Evolutionary conservation across 2,797 vertebrate genomes (phyloP).

Genomic region (Coranthus polyacanthus): DNA sequence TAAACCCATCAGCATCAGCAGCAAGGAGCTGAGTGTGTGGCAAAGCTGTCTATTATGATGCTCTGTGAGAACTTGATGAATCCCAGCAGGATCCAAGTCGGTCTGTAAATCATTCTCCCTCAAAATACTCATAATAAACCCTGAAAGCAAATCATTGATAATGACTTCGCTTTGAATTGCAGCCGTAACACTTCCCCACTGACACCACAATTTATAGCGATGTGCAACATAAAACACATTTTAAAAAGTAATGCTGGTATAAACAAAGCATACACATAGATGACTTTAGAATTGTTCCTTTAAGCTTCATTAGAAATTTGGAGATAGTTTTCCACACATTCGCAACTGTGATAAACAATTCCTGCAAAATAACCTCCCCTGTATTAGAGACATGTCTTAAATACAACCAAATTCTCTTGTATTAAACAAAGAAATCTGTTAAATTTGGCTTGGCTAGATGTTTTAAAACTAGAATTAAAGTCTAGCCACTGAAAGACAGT

Average conservation of each 20-base stretch:
- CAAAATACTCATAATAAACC: conserved; percentile 70
- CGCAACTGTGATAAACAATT: too few species aligned
- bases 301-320: conserved; percentile 11
- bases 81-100: conserved; percentile 67
- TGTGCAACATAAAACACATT: conserved; percentile 55
- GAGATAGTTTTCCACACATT: not conserved
- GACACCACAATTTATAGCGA: conserved; percentile 57
- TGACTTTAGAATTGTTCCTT: conserved; percentile 17
- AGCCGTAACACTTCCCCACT: conserved; percentile 53
- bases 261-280: conserved; percentile 35
- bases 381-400: too few species aligned
- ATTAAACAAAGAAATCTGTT: too few species aligned
- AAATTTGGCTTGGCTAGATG: too few species aligned
- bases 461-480: too few species aligned
- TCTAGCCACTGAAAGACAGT: too few species aligned
- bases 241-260: conserved; percentile 26
- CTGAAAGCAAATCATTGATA: conserved; percentile 72
- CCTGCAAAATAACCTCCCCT: too few species aligned
- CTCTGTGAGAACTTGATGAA: conserved; percentile 68
- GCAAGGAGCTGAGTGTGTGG: conserved; percentile 39
- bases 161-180: conserved; percentile 62
- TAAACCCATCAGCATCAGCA: conserved; percentile 46
- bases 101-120: conserved; percentile 59
- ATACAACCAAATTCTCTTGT: too few species aligned
- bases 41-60: conserved; percentile 57